Base-by-base conservation (phyloP, 1,140 invertebrate genomes). In the Ectropis grisescens region DNA sequence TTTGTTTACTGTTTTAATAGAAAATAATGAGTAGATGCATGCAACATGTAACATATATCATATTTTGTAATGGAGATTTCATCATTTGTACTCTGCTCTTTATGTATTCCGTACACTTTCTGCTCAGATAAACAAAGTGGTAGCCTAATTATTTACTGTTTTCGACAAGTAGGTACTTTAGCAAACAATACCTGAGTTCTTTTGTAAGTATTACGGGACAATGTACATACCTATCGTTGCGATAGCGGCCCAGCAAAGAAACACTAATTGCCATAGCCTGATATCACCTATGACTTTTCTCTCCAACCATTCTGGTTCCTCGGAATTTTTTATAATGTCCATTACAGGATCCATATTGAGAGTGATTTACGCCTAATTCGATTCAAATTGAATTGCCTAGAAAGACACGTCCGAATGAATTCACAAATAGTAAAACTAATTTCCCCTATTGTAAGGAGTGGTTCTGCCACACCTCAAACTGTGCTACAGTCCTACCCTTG, bases 181-280 rank as follows among this genome's bases (percentile, higher is more conserved):
- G n/a, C n/a, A n/a, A n/a, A n/a, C n/a, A n/a, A n/a, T n/a, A n/a
- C n/a, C n/a, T n/a, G n/a, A n/a, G n/a, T n/a, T n/a, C n/a, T n/a
- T n/a, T n/a, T n/a, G n/a, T n/a, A n/a, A n/a, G n/a, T n/a, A n/a
- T n/a, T n/a, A n/a, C n/a, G n/a, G n/a, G n/a, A n/a, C n/a, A n/a
- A n/a, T n/a, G 16, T 19, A 67, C 85, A 85, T 67, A 89, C 88
- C 69, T 51, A 87, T 40, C 41, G 79, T 50, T 6, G 83, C 69
- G 35, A 87, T 57, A 28, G 71, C 76, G 23, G 84, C 84, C 26
- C 88, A 75, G 55, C 84, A 85, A 33, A 88, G 61, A 53, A 87
- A 86, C 51, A 89, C 85, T 19, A 89, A 80, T 51, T 90, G 88
- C 89, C 88, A 90, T 29, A 86, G 72, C 41, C 87, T 61, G 42